These are phyloP conservation scores for Vidua chalybeata DNA, from an alignment of 2,113 vertebrate genomes.

Conservation along the genomic window DNA sequence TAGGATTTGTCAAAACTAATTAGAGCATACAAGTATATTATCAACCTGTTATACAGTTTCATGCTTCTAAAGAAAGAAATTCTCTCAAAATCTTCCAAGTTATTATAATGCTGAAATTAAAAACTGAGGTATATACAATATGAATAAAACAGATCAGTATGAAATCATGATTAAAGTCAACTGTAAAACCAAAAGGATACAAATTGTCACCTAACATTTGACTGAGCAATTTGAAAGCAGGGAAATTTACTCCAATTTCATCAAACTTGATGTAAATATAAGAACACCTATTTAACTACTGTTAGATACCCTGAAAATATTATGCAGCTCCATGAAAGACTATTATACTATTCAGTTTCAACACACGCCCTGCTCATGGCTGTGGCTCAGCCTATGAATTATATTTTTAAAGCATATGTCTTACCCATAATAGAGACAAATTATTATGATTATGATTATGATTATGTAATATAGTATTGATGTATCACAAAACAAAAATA, in stretches of 20 bases:
- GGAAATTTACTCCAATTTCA: background rate
- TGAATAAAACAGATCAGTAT: background rate
- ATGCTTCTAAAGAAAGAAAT: slow-evolving; percentile 30
- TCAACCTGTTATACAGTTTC: slow-evolving; percentile 3
- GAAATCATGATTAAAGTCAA: slow-evolving; percentile 7
- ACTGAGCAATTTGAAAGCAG: background rate
- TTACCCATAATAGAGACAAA: background rate
- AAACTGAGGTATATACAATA: background rate
- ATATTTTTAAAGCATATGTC: background rate
- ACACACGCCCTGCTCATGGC: rapidly evolving
- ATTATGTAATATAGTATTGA: background rate
- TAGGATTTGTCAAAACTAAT: slow-evolving; percentile 49
- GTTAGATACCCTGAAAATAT: background rate
- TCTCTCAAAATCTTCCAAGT: slow-evolving; percentile 2
- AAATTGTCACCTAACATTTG: background rate
- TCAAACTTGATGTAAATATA: background rate
- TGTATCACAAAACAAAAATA: background rate
- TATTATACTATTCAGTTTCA: background rate
- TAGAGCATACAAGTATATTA: slow-evolving; percentile 37
- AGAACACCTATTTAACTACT: background rate
- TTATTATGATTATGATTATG: background rate
- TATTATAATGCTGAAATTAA: slow-evolving; percentile 10
- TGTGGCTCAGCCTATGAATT: background rate
- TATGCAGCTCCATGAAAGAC: background rate
- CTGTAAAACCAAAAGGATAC: background rate